These are phyloP conservation scores for Drosophila crucigera DNA, from an alignment of 2,888 invertebrate species.

Conservation along the genomic window DNA sequence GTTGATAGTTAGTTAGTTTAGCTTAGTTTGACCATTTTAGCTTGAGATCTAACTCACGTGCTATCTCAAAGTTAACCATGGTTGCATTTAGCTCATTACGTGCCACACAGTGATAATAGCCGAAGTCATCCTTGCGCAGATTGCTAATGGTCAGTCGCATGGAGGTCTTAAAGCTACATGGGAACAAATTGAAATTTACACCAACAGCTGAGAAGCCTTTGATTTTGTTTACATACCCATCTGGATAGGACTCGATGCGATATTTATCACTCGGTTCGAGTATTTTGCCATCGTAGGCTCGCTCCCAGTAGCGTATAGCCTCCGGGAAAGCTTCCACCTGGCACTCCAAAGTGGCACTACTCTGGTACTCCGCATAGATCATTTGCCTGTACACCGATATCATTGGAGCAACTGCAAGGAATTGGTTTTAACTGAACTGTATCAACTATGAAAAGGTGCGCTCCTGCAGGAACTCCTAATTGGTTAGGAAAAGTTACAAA, in stretches of 20 bases:
- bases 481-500: not conserved
- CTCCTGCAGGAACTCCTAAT: not conserved
- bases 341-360: slow-evolving; percentile 91
- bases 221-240: slow-evolving; percentile 78
- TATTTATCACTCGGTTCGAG: slow-evolving; percentile 89
- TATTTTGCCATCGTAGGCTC: slow-evolving; percentile 89
- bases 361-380: slow-evolving; percentile 90
- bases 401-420: slow-evolving; percentile 91
- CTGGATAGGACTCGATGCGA: slow-evolving; percentile 87
- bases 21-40: not conserved
- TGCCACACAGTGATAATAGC: slow-evolving; percentile 93
- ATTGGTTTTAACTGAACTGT: not conserved
- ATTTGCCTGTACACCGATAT: slow-evolving; percentile 92
- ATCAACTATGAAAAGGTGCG: too few species aligned
- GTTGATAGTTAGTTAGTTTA: too few species aligned
- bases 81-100: slow-evolving; percentile 94
- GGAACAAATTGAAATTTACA: not conserved
- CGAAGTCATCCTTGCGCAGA: slow-evolving; percentile 89
- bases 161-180: slow-evolving; percentile 87
- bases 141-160: slow-evolving; percentile 92
- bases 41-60: slow-evolving; percentile 86
- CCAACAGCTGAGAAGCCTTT: not conserved
- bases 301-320: slow-evolving; percentile 94
- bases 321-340: slow-evolving; percentile 95
- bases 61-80: slow-evolving; percentile 89